phyloP scores from a whole-genome alignment of 1,140 invertebrate species.

The Scylla paramamosain region DNA sequence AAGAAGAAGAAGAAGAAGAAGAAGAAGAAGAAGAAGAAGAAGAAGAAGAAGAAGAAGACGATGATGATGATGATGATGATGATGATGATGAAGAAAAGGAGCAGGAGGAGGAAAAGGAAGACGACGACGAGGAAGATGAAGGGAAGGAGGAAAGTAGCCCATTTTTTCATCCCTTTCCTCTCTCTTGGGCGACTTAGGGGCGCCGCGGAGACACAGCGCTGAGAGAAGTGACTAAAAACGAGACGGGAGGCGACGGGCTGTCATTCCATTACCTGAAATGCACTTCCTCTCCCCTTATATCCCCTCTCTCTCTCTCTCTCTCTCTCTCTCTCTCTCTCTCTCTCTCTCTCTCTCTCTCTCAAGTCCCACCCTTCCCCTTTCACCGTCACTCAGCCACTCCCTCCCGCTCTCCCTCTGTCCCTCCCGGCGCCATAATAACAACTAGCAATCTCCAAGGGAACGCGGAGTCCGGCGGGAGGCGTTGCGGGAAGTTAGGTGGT shows the following conservation, averaged over 20 bases:
- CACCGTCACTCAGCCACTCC: not conserved
- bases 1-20: not conserved
- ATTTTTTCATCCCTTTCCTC: not conserved
- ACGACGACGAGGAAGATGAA: not conserved
- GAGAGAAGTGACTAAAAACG: too few relatives aligned
- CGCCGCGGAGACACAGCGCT: too few relatives aligned
- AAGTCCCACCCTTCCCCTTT: not conserved
- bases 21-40: not conserved
- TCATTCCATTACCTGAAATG: not conserved
- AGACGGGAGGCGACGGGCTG: not conserved
- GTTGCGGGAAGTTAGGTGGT: too few relatives aligned
- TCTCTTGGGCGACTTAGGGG: not conserved
- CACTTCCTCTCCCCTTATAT: too few relatives aligned
- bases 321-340: slow-evolving; percentile 8
- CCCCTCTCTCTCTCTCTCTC: slow-evolving; percentile 7
- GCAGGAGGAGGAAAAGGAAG: not conserved
- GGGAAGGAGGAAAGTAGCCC: not conserved
- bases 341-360: slow-evolving; percentile 3
- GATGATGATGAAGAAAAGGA: not conserved
- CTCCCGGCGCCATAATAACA: not conserved
- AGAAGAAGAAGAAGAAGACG: not conserved
- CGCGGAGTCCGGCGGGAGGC: too few relatives aligned
- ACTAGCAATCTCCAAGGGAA: too few relatives aligned
- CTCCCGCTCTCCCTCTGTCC: not conserved
- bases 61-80: not conserved